Evolutionary conservation across 2,797 vertebrate species (phyloP).

Genomic region (Allobates femoralis): DNA sequence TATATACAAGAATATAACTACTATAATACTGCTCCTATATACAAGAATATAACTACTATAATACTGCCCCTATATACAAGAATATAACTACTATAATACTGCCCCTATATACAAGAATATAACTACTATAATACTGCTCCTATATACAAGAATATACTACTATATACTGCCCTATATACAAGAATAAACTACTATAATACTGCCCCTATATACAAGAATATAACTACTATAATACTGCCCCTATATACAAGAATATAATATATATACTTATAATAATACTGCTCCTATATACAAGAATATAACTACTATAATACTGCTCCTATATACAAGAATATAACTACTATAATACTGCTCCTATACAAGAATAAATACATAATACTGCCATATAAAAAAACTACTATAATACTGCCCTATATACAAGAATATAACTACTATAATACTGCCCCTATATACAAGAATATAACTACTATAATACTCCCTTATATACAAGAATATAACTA

Average conservation of each 20-base stretch:
- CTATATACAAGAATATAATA: neutral
- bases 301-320: neutral
- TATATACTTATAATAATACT: neutral
- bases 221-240: neutral
- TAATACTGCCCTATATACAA: too few species aligned
- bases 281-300: neutral
- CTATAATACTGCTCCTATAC: neutral
- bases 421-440: too few species aligned
- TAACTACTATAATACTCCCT: too few species aligned
- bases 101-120: neutral
- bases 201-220: neutral
- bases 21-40: neutral
- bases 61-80: neutral
- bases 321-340: neutral
- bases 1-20: slow-evolving; percentile 5
- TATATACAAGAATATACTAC: neutral
- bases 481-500: slow-evolving; percentile 1
- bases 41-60: slow-evolving; percentile 1
- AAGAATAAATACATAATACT: neutral
- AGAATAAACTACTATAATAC: too few species aligned
- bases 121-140: neutral
- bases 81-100: neutral
- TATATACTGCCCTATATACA: too few species aligned
- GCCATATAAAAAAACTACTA: neutral
- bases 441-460: too few species aligned